Evolutionary conservation across 92 coral and sea anemone genomes (phyloP), one percentile per base, ranked within the genome.

Genomic region (Epizoanthus illoricatus): DNA sequence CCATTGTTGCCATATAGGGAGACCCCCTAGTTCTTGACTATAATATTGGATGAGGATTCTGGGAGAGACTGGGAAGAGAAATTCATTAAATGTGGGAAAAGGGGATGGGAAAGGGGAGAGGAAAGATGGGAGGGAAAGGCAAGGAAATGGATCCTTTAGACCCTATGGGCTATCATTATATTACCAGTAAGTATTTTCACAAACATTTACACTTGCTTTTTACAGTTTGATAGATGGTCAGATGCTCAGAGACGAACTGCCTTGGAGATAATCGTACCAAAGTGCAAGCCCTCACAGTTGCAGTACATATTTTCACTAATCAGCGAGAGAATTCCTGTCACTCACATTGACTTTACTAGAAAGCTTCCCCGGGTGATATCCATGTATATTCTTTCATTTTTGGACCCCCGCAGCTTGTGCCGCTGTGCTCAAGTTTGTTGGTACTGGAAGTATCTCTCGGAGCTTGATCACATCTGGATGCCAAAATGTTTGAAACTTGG

Each of bases 401-500:
- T 96, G 84, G 99, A 96, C 63, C 99, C 99, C 4, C 90, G 99
- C 20, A 96, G 99, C 74, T 88, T 96, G 59, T 96, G 99, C 80
- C 94, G 99, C 23, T 94, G 97, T 73, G 86, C 98, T 12, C 87
- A 91, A 45, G 99, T 96, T 49, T 96, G 98, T 67, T 96, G 99
- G 99, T 94, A 93, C 86, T 96, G 99, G 99, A 93, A 87, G 65
- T 93, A 89, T 84, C 54, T 96, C 60, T 89, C 94, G 3, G 99
- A 96, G 59, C 91, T 93, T 47, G 99, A 96, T 76, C 91, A 85
- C 74, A 88, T 96, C 20, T 96, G 99, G 99, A 93, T 88, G 97
- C 91, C 98, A 16, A 96, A 96, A 85, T 96, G 99, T 43, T 79
- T 96, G 75, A 96, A 91, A 80, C 91, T 91, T 84, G 93, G 91